Percentiles rank a stretch among this genome's conserved stretches.
Evolutionary conservation across 2,797 vertebrate species (phyloP).

Genomic region (Gymnocypris eckloni): DNA sequence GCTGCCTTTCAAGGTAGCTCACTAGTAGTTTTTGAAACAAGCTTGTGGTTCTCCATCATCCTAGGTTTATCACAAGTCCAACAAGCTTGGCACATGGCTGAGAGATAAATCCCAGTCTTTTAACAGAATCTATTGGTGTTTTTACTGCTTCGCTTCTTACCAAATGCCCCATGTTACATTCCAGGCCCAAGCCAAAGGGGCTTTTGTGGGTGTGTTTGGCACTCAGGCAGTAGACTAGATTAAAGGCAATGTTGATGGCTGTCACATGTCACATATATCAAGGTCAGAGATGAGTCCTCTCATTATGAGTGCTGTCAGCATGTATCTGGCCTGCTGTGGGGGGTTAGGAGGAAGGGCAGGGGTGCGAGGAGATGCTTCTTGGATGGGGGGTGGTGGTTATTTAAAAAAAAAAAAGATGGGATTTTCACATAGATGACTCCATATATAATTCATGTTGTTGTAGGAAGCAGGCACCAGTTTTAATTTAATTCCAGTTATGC

Average conservation of each 20-base stretch:
- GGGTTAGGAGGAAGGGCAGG: conserved; percentile 11
- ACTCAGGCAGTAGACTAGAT: conserved; percentile 8
- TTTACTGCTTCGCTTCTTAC: background rate
- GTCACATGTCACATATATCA: conserved; percentile 48
- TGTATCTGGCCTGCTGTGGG: conserved; percentile 31
- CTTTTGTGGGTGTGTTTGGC: conserved; percentile 18
- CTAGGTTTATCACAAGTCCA: background rate
- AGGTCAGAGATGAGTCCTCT: conserved; percentile 50
- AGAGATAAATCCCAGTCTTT: background rate
- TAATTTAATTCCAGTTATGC: conserved; percentile 1
- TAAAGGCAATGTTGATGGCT: conserved; percentile 43
- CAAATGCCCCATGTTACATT: background rate
- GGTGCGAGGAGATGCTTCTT: conserved; percentile 35
- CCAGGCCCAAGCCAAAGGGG: background rate
- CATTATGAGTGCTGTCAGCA: conserved; percentile 54
- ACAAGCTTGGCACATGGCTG: background rate
- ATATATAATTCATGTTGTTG: conserved; percentile 47
- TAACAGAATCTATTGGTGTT: background rate
- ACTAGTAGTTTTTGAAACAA: background rate
- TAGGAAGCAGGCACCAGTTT: background rate
- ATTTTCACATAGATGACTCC: background rate
- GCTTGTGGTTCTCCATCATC: background rate
- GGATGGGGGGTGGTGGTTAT: conserved; percentile 8
- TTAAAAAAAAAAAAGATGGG: conserved; percentile 23
- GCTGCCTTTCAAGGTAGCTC: background rate